phyloP scores from a whole-genome alignment of 2,797 vertebrate species.

The Martes flavigula region DNA sequence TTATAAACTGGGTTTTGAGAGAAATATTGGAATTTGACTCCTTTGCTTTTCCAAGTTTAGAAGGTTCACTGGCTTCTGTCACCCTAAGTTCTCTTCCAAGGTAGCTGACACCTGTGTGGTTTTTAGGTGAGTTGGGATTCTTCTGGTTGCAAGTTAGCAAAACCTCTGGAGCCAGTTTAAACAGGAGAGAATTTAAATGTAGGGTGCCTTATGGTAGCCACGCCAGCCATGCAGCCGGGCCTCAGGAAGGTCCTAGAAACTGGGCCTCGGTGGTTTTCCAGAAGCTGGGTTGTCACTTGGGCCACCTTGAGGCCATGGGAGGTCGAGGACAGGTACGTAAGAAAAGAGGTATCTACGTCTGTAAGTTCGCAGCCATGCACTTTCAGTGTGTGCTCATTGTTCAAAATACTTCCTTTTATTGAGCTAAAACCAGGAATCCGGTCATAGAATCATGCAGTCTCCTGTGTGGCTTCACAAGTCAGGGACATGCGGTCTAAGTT shows the following conservation, averaged over 20 bases:
- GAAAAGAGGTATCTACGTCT: too few relatives aligned
- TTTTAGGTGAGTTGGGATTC: neutral
- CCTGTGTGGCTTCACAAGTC: too few relatives aligned
- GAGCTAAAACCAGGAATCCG: neutral
- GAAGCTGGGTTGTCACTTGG: neutral
- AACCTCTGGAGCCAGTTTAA: neutral
- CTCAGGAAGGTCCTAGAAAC: neutral
- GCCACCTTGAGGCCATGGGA: neutral
- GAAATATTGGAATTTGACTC: neutral
- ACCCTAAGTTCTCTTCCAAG: neutral
- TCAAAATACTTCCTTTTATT: neutral
- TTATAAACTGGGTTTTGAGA: neutral
- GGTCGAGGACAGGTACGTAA: too few relatives aligned
- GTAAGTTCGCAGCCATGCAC: accelerated
- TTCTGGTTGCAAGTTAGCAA: neutral
- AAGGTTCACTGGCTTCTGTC: neutral
- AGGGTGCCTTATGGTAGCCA: neutral
- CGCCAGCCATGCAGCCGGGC: neutral
- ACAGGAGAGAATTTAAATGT: neutral
- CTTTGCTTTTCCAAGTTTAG: neutral
- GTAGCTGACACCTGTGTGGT: neutral
- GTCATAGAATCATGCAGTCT: accelerated
- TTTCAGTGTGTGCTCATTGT: neutral
- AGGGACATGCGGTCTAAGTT: too few relatives aligned
- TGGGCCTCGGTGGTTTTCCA: accelerated